Conservation (phyloP, 2,113 vertebrate genomes). For the Pantherophis guttatus region DNA sequence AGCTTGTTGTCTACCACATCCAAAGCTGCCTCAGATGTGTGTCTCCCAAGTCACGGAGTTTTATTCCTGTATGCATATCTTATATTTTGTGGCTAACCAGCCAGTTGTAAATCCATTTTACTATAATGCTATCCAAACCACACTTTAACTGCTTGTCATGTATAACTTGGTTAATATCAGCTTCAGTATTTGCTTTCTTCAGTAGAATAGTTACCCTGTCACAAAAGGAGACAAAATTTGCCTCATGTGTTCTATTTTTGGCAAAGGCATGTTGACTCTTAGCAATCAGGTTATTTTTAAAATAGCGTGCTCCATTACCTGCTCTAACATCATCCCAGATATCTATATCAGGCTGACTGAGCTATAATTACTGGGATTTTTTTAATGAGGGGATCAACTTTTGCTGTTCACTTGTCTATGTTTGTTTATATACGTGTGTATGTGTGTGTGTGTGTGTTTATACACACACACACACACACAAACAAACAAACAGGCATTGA, state of each 20-base stretch:
- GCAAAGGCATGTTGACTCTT: background rate
- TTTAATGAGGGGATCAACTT: background rate
- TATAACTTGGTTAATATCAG: background rate
- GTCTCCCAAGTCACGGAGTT: background rate
- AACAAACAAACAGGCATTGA: background rate
- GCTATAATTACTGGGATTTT: background rate
- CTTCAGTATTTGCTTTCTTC: background rate
- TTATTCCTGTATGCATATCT: background rate
- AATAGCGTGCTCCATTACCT: background rate
- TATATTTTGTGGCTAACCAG: background rate
- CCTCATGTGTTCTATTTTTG: background rate
- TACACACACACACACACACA: no score
- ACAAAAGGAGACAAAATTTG: background rate
- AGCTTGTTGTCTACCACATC: background rate
- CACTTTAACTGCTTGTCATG: background rate
- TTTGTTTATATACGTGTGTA: no score
- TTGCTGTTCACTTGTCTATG: background rate
- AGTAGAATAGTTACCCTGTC: background rate
- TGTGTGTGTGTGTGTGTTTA: background rate
- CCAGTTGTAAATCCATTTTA: background rate
- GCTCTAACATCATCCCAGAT: background rate
- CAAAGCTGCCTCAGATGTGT: background rate
- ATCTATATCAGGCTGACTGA: background rate
- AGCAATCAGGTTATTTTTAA: background rate
- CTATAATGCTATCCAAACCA: background rate